Base-by-base conservation (phyloP, 2,888 invertebrate species). In the Slavum lentiscoides region DNA sequence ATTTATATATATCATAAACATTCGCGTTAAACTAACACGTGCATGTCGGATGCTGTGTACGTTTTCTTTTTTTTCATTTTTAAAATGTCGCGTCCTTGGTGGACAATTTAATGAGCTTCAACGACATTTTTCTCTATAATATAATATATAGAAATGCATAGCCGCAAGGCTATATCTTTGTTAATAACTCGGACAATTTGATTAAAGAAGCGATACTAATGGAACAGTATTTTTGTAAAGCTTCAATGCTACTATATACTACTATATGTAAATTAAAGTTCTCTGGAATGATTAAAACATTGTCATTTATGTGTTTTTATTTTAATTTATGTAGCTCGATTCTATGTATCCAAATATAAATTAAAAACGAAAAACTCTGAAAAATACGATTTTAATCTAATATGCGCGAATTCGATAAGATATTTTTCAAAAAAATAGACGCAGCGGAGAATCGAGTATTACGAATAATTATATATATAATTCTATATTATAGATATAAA, bases 141-240 rank as follows among this genome's bases (percentile, higher is more conserved):
- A n/a, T n/a, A n/a, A n/a, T n/a, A n/a, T n/a, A 49, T 39, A n/a
- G 21, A 59, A 59, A n/a, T 4, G 30, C n/a, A n/a, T 23, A 43
- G 61, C 43, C 21, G 9, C 43, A 61, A 61, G 37, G 23, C 3
- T 59, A 8, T 58, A 23, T 73, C 21, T 73, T 30, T 30, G 30
- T 4, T 17, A 43, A 17, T 53, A 49, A 64, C 30, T 74, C 43
- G 53, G 55, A 21, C 62, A 37, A 53, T 55, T 68, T 49, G 21
- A 77, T 5, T 23, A 37, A 74, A 70, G 9, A 77, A 70, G 17
- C 53, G 13, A 62, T 23, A 69, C 37, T 70, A 77, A 77, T 77
- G 62, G 70, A 77, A 62, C 39, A 53, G 62, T 77, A 37, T 19
- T 68, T 62, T 77, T 77, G 21, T 77, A 69, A 30, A 62, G 62